Evolutionary conservation across 2,888 invertebrate genomes (phyloP).

Genomic region (Artemia sinica): DNA sequence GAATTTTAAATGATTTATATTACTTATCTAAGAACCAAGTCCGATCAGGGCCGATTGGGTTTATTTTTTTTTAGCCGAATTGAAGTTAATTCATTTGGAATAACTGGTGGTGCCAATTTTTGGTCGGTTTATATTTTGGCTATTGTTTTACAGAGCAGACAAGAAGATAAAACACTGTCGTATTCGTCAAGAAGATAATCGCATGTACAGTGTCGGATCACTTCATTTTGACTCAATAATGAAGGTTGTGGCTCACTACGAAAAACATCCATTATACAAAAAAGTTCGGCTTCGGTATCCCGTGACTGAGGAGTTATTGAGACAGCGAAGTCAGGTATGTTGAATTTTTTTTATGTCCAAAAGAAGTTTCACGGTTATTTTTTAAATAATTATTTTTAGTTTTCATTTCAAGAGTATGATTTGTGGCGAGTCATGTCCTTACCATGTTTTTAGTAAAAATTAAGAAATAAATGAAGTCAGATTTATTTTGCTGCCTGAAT

Average conservation of each 20-base stretch:
- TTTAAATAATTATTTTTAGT: neutral
- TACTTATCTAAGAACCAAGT: too few species aligned
- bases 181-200: slow-evolving; percentile 75
- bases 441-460: too few species aligned
- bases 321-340: slow-evolving; percentile 45
- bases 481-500: slow-evolving; percentile 20
- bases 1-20: too few species aligned
- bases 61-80: neutral
- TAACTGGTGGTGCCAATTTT: neutral
- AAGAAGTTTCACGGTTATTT: neutral
- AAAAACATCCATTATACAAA: slow-evolving; percentile 71
- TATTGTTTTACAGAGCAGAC: slow-evolving; percentile 48
- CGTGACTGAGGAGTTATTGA: slow-evolving; percentile 55
- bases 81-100: neutral
- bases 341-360: neutral
- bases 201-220: slow-evolving; percentile 66
- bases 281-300: slow-evolving; percentile 71
- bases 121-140: slow-evolving; percentile 17
- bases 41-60: too few species aligned
- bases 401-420: too few species aligned
- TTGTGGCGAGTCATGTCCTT: too few species aligned
- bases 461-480: too few species aligned
- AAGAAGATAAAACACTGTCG: slow-evolving; percentile 92
- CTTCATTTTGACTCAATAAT: slow-evolving; percentile 90
- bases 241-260: slow-evolving; percentile 78